Evolutionary conservation across 2,888 invertebrate species (phyloP).

Genomic region (Corbicula japonica): DNA sequence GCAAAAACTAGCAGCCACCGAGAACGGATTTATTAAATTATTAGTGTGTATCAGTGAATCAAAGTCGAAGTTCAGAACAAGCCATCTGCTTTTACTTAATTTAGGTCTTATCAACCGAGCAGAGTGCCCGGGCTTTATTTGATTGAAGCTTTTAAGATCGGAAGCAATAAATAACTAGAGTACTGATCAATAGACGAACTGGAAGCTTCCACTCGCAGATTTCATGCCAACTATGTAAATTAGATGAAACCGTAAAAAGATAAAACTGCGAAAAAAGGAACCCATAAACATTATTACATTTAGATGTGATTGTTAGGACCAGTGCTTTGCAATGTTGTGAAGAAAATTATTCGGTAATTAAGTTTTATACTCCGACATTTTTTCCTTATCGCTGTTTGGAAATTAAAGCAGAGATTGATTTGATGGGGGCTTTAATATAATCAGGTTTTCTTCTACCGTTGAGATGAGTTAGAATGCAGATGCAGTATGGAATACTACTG

Average conservation of each 20-base stretch:
- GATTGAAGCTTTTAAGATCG: conserved; percentile 47
- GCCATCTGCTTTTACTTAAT: conserved; percentile 42
- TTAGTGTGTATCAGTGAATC: conserved; percentile 15
- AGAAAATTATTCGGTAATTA: conserved; percentile 5
- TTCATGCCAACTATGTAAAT: conserved; percentile 20
- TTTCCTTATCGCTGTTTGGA: no score
- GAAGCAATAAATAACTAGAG: conserved; percentile 32
- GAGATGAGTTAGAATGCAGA: no score
- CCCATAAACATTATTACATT: conserved; percentile 14
- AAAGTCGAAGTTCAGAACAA: conserved; percentile 16
- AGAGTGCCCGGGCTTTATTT: conserved; percentile 28
- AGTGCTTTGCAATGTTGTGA: background rate
- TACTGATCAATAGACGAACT: conserved; percentile 17
- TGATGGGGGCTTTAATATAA: no score
- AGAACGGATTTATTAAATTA: no score
- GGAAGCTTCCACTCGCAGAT: background rate
- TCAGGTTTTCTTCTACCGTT: no score
- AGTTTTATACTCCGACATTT: no score
- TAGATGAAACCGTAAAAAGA: conserved; percentile 8
- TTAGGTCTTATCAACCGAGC: conserved; percentile 33
- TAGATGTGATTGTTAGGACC: conserved; percentile 2
- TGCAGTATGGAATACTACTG: no score
- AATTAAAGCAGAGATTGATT: no score
- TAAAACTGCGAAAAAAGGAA: conserved; percentile 1
- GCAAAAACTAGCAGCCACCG: no score